Evolutionary conservation across 92 coral and sea anemone species (phyloP).

Genomic region (Porites cylindrica): DNA sequence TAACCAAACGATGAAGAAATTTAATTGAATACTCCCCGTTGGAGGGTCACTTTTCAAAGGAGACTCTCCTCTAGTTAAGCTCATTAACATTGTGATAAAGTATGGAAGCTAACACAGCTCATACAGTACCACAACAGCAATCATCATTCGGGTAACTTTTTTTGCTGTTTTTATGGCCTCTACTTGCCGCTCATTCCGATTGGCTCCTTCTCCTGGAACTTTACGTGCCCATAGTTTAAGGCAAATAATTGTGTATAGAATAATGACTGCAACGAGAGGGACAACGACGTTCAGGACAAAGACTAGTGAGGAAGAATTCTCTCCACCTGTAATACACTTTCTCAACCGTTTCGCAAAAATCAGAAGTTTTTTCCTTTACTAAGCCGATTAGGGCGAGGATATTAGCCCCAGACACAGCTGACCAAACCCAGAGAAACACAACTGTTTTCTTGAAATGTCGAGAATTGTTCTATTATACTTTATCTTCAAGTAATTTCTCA

Average conservation of each 20-base stretch:
- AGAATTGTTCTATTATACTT: neutral
- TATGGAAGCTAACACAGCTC: conserved; percentile 20
- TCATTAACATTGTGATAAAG: neutral
- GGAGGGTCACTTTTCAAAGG: no score
- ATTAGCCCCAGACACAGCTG: no score
- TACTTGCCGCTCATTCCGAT: conserved; percentile 7
- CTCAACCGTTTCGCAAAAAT: neutral
- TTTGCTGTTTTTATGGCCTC: conserved; percentile 28
- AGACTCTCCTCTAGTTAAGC: no score
- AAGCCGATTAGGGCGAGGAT: neutral
- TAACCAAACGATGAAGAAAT: neutral
- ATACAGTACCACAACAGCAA: conserved; percentile 1
- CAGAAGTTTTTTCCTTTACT: neutral
- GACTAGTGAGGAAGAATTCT: neutral
- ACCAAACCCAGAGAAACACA: neutral
- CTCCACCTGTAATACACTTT: neutral
- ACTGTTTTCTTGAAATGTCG: neutral
- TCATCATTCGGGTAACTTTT: conserved; percentile 24
- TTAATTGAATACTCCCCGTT: neutral
- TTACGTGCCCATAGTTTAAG: conserved; percentile 9
- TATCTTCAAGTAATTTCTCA: no score
- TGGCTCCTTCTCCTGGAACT: conserved; percentile 40
- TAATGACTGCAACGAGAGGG: neutral
- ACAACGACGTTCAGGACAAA: neutral
- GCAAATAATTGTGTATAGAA: neutral